Evolutionary conservation across 2,888 invertebrate genomes (phyloP), one percentile per base, ranked within the genome.

Genomic region (Caenorhabditis zanzibari): DNA sequence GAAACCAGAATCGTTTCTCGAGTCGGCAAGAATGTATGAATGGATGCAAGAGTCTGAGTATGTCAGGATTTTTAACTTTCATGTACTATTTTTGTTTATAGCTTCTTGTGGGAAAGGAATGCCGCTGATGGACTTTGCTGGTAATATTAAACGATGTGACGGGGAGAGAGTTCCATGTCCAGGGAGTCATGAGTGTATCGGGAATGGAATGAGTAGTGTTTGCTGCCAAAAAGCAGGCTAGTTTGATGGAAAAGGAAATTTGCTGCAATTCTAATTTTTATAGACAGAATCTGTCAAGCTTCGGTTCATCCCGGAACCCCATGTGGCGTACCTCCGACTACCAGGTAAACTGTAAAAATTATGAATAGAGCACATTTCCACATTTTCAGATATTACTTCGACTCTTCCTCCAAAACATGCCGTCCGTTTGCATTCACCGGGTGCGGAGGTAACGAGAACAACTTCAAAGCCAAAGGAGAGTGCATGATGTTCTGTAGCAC

Each of bases 381-480:
- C 38, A 38, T 5, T 38, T 66, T 49, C 49, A 86, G 87, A 59
- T 88, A 79, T 68, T 88, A 88, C 69, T 89, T 88, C 63, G 88
- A 89, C 73, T 64, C 76, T 2, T 71, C 82, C n/a, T 84, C 87
- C 10, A 87, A 88, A 64, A 85, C 85, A 9, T 89, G 88, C 64
- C 86, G 87, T 7, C 84, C 85, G 4, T 88, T 87, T 66, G 77
- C 86, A 0, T 88, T 80, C 71, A 84, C 80, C 16, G 88, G 87
- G 1, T 88, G 87, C 61, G 95, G 95, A 85, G 96, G 96, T 91
- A 96, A 96, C 93, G 94, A 94, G 92, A 97, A 97, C 94, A 87
- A 86, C 38, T 88, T 88, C 74, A 86, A 87, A 38, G 68, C 87
- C 28, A 89, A 88, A 47, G 90, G 88, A 64, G 87, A 88, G 28